Percentiles rank a stretch among this genome's conserved stretches.
Evolutionary conservation across 1,140 invertebrate genomes (phyloP).

Genomic region (Anoplolepis gracilipes): DNA sequence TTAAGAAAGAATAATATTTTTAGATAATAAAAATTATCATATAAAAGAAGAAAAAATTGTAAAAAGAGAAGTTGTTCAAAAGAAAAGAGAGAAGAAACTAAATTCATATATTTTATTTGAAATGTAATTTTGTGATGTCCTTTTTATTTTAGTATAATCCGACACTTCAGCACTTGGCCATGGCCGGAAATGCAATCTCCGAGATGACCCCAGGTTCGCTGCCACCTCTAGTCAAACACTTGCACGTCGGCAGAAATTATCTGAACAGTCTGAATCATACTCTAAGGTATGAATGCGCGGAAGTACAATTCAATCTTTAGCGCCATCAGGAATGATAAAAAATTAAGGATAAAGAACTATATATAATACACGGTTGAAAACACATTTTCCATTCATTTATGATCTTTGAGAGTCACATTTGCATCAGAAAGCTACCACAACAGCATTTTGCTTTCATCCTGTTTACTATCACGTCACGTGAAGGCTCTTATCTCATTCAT

Average conservation of each 20-base stretch:
- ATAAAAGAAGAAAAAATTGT: neutral
- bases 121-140: neutral
- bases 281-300: conserved; percentile 84
- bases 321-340: neutral
- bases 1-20: neutral
- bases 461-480: conserved; percentile 58
- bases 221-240: conserved; percentile 88
- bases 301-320: neutral
- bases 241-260: conserved; percentile 91
- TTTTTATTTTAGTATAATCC: conserved; percentile 88
- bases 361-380: neutral
- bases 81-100: neutral
- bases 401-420: neutral
- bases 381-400: neutral
- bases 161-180: conserved; percentile 88
- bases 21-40: neutral
- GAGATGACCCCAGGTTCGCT: conserved; percentile 89
- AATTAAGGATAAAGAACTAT: too few relatives aligned
- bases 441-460: conserved; percentile 50
- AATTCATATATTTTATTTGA: neutral
- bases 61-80: conserved; percentile 7
- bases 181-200: conserved; percentile 90
- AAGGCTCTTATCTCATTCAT: conserved; percentile 63
- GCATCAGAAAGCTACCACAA: neutral
- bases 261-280: conserved; percentile 91